Evolutionary conservation across 2,113 vertebrate genomes (phyloP).

Genomic region (Boulengeromyrus knoepffleri): DNA sequence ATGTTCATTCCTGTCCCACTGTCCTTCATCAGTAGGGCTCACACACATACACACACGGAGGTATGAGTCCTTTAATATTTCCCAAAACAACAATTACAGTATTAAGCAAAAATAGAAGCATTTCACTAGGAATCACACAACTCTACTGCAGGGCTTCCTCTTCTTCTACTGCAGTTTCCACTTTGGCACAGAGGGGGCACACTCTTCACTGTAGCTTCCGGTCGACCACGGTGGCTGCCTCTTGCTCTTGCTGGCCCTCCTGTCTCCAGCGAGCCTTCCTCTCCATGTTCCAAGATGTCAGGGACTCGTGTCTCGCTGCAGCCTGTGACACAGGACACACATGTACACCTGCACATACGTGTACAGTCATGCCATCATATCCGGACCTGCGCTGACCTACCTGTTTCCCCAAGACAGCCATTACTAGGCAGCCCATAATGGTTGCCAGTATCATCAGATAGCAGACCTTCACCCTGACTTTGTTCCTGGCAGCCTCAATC

Average conservation of each 20-base stretch:
- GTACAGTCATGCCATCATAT: not conserved
- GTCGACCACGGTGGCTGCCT: not conserved
- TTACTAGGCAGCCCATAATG: conserved; percentile 62
- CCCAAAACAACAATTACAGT: not conserved
- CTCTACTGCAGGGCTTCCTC: not conserved
- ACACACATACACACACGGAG: not conserved
- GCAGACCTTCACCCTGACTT: conserved; percentile 70
- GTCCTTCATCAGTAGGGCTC: not conserved
- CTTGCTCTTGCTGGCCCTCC: conserved; percentile 32
- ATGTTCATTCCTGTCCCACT: not conserved
- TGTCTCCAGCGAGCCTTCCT: conserved; percentile 72
- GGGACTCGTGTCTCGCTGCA: conserved; percentile 58
- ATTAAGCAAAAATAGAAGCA: not conserved
- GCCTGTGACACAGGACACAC: conserved; percentile 54
- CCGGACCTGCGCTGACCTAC: conserved; percentile 51
- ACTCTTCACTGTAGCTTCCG: conserved; percentile 48
- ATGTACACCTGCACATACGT: not conserved
- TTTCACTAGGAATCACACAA: not conserved
- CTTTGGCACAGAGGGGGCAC: not conserved
- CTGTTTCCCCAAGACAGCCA: conserved; percentile 72
- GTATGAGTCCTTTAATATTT: not conserved
- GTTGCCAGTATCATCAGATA: conserved; percentile 76
- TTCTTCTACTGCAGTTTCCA: not conserved
- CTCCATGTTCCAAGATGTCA: conserved; percentile 67
- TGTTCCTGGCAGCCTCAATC: conserved; percentile 75